Base-by-base conservation (phyloP, 2,888 invertebrate genomes). In the Polydrusus cervinus region DNA sequence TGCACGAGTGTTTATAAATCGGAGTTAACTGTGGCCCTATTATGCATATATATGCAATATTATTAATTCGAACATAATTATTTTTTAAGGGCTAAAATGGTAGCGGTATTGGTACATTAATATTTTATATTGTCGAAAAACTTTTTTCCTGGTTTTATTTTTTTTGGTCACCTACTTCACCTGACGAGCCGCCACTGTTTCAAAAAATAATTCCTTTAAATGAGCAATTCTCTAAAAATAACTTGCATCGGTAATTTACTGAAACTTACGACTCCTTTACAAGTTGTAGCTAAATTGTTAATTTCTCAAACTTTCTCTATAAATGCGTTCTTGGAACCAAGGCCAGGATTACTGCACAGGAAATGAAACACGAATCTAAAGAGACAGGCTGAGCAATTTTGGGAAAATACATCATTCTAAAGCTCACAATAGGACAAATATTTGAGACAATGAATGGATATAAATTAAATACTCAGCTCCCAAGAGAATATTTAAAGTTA, bases 221-320 rank as follows among this genome's bases (percentile, higher is more conserved):
- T n/a, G n/a, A n/a, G n/a, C n/a, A n/a, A n/a, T n/a, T n/a, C n/a
- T n/a, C n/a, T 45, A 3, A 25, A 25, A 25, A 3, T 25, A 3
- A 25, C 25, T 25, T 25, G 25, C 25, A 25, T 5, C 25, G 10
- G 8, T 53, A n/a, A 30, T n/a, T 53, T 53, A 53, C 25, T 53
- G 13, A 3, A 30, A 53, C 30, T 30, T 25, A 25, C 25, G 25
- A 25, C 5, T 25, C 20, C 10, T 11, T 51, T 20, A 20, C 8
- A 51, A 51, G 20, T 49, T 49, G 18, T 51, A 51, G 20, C 18
- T 51, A 20, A 47, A 51, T 20, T 51, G 51, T 11, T 20, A 51
- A 51, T 51, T 51, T 51, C 16, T 51, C 51, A 51, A 51, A 51
- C 51, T 51, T 51, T 51, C 51, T 20, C 20, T 34, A 34, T 20